Evolutionary conservation across 2,113 vertebrate species (phyloP).

Genomic region (Corythaeola cristata): DNA sequence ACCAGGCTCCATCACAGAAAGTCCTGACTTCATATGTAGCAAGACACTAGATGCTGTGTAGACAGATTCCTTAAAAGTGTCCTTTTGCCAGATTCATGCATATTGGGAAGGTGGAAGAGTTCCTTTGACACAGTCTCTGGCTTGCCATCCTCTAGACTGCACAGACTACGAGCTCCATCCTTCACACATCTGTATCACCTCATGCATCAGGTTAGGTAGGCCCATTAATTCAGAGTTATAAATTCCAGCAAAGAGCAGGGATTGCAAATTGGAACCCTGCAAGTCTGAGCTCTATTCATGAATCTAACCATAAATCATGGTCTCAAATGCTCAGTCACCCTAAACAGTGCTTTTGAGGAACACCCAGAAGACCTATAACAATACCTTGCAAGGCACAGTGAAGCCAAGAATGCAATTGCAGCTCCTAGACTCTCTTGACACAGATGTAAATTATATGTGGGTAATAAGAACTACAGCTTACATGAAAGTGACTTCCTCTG

Average conservation of each 20-base stretch:
- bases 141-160: not conserved
- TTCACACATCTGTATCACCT: not conserved
- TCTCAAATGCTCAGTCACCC: not conserved
- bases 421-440: not conserved
- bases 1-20: not conserved
- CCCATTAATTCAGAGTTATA: not conserved
- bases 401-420: conserved; percentile 1
- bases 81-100: not conserved
- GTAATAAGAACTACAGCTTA: conserved; percentile 34
- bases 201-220: not conserved
- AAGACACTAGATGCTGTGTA: not conserved
- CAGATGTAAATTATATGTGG: conserved; percentile 31
- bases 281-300: not conserved
- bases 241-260: not conserved
- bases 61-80: not conserved
- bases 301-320: not conserved
- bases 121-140: not conserved
- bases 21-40: not conserved
- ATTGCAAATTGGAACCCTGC: not conserved
- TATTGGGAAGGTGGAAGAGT: not conserved
- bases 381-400: not conserved
- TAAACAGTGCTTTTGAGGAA: conserved; percentile 13
- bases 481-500: conserved; percentile 61
- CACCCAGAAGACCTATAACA: not conserved
- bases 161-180: not conserved